Conservation (phyloP, 2,797 vertebrate genomes). For the Chelonia mydas region DNA sequence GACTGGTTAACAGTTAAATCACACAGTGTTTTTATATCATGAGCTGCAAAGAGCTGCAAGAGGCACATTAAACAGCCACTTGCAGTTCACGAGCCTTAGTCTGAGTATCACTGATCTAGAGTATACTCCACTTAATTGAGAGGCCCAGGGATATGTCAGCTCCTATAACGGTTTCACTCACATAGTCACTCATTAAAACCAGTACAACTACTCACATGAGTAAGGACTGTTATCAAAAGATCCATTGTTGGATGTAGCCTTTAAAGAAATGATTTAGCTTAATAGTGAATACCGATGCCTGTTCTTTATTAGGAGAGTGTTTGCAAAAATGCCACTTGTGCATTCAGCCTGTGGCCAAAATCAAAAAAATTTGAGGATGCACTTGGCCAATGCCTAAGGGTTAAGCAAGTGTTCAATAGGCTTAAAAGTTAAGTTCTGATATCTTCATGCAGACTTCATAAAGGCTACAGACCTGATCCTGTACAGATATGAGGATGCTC, state of each 20-base stretch:
- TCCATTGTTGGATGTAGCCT: fast-evolving
- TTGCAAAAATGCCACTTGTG: background rate
- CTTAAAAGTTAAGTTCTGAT: conserved; percentile 34
- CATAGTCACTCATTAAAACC: conserved; percentile 1
- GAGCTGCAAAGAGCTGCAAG: background rate
- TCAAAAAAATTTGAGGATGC: background rate
- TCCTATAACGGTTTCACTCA: background rate
- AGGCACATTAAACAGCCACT: background rate
- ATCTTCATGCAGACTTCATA: background rate
- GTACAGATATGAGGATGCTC: background rate
- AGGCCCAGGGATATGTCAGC: background rate
- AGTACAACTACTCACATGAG: background rate
- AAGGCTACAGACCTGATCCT: background rate
- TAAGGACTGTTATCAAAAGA: background rate
- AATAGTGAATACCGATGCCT: background rate
- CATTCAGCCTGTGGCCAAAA: conserved; percentile 9
- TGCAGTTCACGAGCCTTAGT: background rate
- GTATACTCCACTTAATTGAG: background rate
- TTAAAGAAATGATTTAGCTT: conserved; percentile 1
- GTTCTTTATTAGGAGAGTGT: conserved; percentile 7
- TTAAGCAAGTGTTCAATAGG: conserved; percentile 2
- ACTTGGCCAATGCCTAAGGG: background rate
- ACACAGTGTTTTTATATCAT: background rate
- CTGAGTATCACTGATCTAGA: background rate
- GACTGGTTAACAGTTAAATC: background rate